Base-by-base conservation (phyloP, 1,140 invertebrate species). In the Atta cephalotes region DNA sequence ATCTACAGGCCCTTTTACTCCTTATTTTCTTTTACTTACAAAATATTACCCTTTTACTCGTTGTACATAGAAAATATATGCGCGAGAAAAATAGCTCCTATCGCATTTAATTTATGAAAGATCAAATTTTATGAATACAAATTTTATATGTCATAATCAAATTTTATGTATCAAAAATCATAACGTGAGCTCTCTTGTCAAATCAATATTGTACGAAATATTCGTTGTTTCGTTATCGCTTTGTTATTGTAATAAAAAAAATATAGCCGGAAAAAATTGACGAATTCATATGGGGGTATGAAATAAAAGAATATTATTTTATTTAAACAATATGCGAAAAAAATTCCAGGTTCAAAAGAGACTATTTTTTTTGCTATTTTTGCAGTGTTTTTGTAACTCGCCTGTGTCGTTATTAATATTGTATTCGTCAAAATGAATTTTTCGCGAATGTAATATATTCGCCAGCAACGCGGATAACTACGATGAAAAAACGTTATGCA, bases 1-100 rank as follows among this genome's bases (percentile, higher is more conserved):
- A 87, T 76, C 53, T 68, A 84, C 62, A 25, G 18, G 58, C 21
- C 63, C 65, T 49, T 70, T 66, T 86, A 35, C 14, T 49, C 49
- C 58, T 82, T 58, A 66, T 45, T 21, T 51, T 14, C 10, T 21
- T 21, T 21, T 14, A 3, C 25, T 10, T 35, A 65, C 31, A 60
- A 56, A 45, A 72, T 53, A 45, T 72, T 86, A 80, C 51, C 4
- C 16, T n/a, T 31, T 53, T 18, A n/a, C 4, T 6, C 12, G 12
- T 25, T 21, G 1, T 0, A 7, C 28, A 18, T 2, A 21, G 12
- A 28, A 62, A 79, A 85, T 3, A 62, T 45, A 12, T 18, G 14
- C 28, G 5, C 28, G 31, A 39, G 16, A 60, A 14, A 58, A 21
- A 28, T 21, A 49, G 21, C 39, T 77, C 0, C 39, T 45, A n/a